Evolutionary conservation across 2,888 invertebrate species (phyloP).

Genomic region (Pheosia gnoma): DNA sequence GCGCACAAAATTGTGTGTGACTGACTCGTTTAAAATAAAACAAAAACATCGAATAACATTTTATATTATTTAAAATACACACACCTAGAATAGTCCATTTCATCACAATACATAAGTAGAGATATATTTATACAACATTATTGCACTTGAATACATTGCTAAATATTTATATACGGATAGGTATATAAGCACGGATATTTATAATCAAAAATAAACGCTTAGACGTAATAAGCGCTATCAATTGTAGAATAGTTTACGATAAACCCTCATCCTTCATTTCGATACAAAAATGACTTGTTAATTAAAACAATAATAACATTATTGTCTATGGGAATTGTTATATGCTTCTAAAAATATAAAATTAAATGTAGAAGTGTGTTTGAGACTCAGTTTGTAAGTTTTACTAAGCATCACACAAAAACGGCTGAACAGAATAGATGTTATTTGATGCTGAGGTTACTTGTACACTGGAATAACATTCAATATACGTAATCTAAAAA

Average conservation of each 20-base stretch:
- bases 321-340: no score
- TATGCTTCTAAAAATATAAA: no score
- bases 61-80: constrained; percentile 80
- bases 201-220: constrained; percentile 38
- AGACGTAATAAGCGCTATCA: constrained; percentile 16
- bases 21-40: constrained; percentile 45
- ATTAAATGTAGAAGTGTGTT: no score
- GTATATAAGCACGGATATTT: constrained; percentile 45
- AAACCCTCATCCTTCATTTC: constrained; percentile 45
- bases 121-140: constrained; percentile 75
- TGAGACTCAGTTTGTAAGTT: no score
- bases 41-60: constrained; percentile 71
- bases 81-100: constrained; percentile 76
- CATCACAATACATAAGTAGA: constrained; percentile 70
- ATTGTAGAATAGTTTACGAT: constrained; percentile 7
- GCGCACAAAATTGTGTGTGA: constrained; percentile 3
- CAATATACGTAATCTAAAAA: no score
- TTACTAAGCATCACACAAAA: no score
- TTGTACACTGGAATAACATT: no score
- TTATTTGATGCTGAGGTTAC: no score
- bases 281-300: constrained; percentile 37
- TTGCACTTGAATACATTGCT: constrained; percentile 75
- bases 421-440: no score
- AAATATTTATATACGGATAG: constrained; percentile 42
- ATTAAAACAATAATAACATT: background rate